These are phyloP conservation scores for Solenodon paradoxus DNA, from an alignment of 2,113 vertebrate genomes.

Conservation along the genomic window DNA sequence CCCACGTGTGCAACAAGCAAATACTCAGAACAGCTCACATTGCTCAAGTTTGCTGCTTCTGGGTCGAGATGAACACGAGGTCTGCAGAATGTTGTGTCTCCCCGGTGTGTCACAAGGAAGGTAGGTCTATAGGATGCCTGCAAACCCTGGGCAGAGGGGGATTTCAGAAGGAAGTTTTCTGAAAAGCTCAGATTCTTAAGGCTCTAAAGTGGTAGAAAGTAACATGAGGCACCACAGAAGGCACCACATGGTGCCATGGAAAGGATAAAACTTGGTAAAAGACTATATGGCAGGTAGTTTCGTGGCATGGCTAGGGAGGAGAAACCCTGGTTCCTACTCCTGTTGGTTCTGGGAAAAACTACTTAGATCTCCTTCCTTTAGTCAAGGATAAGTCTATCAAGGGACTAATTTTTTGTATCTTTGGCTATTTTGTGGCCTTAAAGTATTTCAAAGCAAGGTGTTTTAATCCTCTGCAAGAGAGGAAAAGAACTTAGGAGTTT, in stretches of 20 bases:
- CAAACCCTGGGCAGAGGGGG: constrained; percentile 9
- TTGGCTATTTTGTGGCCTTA: neutral
- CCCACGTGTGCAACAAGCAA: neutral
- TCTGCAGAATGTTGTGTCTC: constrained; percentile 37
- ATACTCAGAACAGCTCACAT: neutral
- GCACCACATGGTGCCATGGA: fast-evolving
- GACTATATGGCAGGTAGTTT: neutral
- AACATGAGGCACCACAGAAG: neutral
- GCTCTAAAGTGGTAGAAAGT: neutral
- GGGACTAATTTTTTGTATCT: neutral
- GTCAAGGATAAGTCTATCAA: neutral
- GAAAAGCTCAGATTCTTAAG: neutral
- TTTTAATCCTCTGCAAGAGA: neutral
- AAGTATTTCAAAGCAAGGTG: neutral
- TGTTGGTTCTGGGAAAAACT: neutral
- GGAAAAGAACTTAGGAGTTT: neutral
- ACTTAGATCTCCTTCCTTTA: neutral
- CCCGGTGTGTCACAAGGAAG: constrained; percentile 56
- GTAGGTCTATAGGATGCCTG: neutral
- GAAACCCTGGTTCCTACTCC: neutral
- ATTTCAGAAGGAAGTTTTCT: constrained; percentile 57
- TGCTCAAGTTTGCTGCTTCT: constrained; percentile 5
- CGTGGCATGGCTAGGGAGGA: neutral
- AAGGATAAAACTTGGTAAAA: neutral
- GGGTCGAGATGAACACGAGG: constrained; percentile 48